These are phyloP conservation scores for Orchesella flavescens DNA, from an alignment of 2,888 invertebrate genomes.

Conservation along the genomic window DNA sequence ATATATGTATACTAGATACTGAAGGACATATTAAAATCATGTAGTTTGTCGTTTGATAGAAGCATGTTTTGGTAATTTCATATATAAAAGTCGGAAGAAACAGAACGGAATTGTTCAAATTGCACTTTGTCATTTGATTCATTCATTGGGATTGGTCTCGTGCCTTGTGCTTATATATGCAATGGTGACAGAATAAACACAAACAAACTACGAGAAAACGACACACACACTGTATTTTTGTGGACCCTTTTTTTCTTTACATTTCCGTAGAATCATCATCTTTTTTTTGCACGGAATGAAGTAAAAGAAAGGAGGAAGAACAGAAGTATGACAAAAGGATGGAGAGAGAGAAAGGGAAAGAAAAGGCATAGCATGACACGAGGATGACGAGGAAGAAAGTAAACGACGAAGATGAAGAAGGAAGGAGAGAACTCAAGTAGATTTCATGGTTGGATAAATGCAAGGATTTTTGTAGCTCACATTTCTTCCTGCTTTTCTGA, in stretches of 20 bases:
- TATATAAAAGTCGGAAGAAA: too few relatives aligned
- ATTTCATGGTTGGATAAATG: slow-evolving; percentile 67
- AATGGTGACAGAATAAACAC: background rate
- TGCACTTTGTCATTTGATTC: background rate
- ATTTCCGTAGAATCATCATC: slow-evolving; percentile 45
- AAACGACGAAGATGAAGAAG: slow-evolving; percentile 55
- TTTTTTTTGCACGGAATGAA: slow-evolving; percentile 28
- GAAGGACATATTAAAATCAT: too few relatives aligned
- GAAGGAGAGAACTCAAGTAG: slow-evolving; percentile 64
- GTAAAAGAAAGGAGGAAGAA: slow-evolving; percentile 55
- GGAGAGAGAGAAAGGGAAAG: slow-evolving; percentile 30
- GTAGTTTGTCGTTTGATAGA: too few relatives aligned
- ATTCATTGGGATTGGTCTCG: background rate
- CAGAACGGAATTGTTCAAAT: background rate
- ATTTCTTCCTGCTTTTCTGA: slow-evolving; percentile 47
- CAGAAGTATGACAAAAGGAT: slow-evolving; percentile 53
- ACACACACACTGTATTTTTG: slow-evolving; percentile 4
- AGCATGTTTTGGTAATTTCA: too few relatives aligned
- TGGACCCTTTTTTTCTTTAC: slow-evolving; percentile 29
- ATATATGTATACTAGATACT: too few relatives aligned
- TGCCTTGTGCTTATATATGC: background rate
- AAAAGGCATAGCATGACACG: slow-evolving; percentile 39
- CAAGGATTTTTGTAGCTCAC: slow-evolving; percentile 65
- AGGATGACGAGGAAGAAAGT: slow-evolving; percentile 50
- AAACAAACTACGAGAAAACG: background rate